These are phyloP conservation scores for Diplosoma virens DNA, from an alignment of 23 tunicate species.

Conservation along the genomic window DNA sequence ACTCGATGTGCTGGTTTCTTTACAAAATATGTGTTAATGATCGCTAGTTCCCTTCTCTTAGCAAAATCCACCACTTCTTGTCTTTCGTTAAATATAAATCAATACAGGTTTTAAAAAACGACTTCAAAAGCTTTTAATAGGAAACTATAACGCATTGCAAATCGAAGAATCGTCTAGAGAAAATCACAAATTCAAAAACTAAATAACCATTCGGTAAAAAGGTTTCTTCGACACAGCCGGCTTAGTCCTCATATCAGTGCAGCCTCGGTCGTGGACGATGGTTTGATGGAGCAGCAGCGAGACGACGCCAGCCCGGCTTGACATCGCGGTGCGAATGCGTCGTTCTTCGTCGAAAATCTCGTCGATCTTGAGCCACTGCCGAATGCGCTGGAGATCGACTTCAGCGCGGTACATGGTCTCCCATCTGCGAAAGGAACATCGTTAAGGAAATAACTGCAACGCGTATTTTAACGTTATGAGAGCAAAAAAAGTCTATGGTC, in stretches of 20 bases:
- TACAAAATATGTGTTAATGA: too few species aligned
- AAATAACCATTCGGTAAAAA: conserved; percentile 77
- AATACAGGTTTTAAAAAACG: neutral
- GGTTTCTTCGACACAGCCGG: conserved; percentile 77
- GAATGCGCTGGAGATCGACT: conserved; percentile 84
- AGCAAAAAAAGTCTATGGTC: too few species aligned
- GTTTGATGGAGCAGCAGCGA: conserved; percentile 85
- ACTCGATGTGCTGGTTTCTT: too few species aligned
- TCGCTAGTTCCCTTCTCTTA: too few species aligned
- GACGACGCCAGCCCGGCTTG: conserved; percentile 73
- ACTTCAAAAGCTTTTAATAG: neutral
- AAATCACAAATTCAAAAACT: neutral
- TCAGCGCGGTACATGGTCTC: conserved; percentile 90
- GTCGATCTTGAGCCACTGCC: conserved; percentile 94
- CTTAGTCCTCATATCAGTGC: conserved; percentile 85
- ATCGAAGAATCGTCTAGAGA: neutral
- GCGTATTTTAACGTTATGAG: too few species aligned
- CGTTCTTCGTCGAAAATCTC: conserved; percentile 93
- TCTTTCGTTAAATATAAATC: too few species aligned
- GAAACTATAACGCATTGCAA: neutral
- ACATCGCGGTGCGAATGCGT: conserved; percentile 76
- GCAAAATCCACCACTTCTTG: too few species aligned
- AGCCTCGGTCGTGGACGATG: conserved; percentile 62
- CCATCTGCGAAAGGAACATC: too few species aligned
- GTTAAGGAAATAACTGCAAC: too few species aligned